Conservation (phyloP, 2,797 vertebrate species). For the Pipistrellus pygmaeus region DNA sequence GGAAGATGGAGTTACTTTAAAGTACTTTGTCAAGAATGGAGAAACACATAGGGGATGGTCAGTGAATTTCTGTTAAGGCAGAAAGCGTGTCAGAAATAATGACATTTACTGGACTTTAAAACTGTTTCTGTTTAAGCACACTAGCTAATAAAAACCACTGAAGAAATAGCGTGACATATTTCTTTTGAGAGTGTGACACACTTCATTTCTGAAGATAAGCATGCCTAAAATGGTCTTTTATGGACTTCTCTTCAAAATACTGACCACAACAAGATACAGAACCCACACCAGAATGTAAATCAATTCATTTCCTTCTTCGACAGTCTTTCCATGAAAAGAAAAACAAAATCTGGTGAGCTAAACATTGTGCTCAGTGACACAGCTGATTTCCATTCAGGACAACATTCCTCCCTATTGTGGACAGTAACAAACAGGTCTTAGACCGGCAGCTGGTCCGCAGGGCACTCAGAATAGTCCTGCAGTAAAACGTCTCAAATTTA, state of each 20-base stretch:
- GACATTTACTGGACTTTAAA: not conserved
- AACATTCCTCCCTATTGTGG: not conserved
- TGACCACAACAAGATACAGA: conserved; percentile 4
- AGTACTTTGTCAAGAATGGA: conserved; percentile 37
- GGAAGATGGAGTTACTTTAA: not conserved
- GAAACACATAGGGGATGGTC: not conserved
- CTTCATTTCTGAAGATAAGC: conserved; percentile 15
- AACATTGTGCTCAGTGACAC: not conserved
- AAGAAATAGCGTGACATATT: not conserved
- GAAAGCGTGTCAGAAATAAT: not conserved
- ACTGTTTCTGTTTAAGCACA: not conserved
- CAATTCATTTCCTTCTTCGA: conserved; percentile 39
- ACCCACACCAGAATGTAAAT: conserved; percentile 29
- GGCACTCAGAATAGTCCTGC: not conserved
- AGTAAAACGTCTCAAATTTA: not conserved
- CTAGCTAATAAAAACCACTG: conserved; percentile 3
- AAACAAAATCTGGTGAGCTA: not conserved
- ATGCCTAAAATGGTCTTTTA: not conserved
- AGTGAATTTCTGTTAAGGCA: conserved; percentile 3
- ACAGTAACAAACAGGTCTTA: conserved; percentile 18
- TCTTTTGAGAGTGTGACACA: not conserved
- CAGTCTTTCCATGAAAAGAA: not conserved
- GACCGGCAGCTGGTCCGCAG: not conserved
- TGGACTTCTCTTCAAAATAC: not conserved
- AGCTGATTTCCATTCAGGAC: not conserved